These are phyloP conservation scores for Ligdia adustata DNA, from an alignment of 2,888 invertebrate genomes.

Conservation along the genomic window DNA sequence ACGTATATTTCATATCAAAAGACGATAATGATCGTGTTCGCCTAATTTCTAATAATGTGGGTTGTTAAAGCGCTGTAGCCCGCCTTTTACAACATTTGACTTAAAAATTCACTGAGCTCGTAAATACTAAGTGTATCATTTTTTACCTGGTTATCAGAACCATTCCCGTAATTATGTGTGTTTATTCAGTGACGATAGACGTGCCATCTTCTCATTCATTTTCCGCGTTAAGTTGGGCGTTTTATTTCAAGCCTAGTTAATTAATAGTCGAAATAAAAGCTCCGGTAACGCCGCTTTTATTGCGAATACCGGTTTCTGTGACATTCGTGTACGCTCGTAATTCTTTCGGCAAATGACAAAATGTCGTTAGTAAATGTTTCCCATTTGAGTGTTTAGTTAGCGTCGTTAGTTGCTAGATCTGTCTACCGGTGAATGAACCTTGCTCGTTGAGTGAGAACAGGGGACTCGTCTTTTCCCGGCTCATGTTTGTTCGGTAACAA, in stretches of 20 bases:
- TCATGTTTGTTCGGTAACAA: conserved; percentile 32
- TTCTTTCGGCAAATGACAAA: conserved; percentile 45
- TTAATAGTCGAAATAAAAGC: conserved; percentile 27
- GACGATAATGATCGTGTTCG: conserved; percentile 51
- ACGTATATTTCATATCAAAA: conserved; percentile 14
- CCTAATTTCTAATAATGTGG: conserved; percentile 48
- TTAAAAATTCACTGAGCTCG: too few species aligned
- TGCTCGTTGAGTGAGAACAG: conserved; percentile 33
- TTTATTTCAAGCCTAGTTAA: conserved; percentile 32
- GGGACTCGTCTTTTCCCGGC: conserved; percentile 28
- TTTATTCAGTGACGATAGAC: conserved; percentile 24
- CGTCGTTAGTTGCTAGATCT: conserved; percentile 35
- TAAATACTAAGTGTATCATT: conserved; percentile 32
- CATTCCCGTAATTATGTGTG: conserved; percentile 34
- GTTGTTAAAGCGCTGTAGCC: conserved; percentile 38
- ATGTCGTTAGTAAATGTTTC: conserved; percentile 44
- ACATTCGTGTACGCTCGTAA: conserved; percentile 40
- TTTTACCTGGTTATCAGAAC: conserved; percentile 15
- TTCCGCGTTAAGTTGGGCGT: conserved; percentile 26
- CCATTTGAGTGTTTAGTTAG: conserved; percentile 39
- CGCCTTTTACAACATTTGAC: too few species aligned
- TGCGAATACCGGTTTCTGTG: conserved; percentile 31
- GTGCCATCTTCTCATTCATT: conserved; percentile 29
- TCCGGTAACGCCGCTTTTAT: conserved; percentile 22
- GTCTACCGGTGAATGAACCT: conserved; percentile 52